Evolutionary conservation across 2,797 vertebrate species (phyloP).

Genomic region (Hylomyscus alleni): DNA sequence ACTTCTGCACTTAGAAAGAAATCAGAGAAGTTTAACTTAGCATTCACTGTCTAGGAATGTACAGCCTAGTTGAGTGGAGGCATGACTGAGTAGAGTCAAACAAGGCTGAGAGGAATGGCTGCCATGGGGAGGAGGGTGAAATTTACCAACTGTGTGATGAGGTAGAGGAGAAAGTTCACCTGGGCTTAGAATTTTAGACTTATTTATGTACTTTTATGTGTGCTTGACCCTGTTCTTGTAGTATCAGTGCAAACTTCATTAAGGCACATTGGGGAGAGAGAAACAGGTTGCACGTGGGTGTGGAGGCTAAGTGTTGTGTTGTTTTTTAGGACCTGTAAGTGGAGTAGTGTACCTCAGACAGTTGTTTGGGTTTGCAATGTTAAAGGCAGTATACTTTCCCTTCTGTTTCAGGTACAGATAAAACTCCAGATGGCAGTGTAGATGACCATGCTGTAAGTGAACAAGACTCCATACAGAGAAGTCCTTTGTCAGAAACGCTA

Average conservation of each 20-base stretch:
- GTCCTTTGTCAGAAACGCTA: conserved; percentile 88
- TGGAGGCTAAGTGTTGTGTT: neutral
- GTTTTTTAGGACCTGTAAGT: neutral
- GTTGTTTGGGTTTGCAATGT: conserved; percentile 1
- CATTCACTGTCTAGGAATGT: conserved; percentile 24
- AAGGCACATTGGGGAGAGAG: neutral
- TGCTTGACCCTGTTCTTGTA: neutral
- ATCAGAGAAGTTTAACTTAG: conserved; percentile 24
- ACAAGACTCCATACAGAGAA: conserved; percentile 88
- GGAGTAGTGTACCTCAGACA: neutral
- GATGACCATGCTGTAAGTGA: conserved; percentile 87
- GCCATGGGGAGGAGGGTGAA: neutral
- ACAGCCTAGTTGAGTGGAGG: neutral
- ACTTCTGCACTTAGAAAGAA: neutral
- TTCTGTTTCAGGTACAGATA: conserved; percentile 86
- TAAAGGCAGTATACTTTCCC: neutral
- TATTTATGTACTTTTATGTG: neutral
- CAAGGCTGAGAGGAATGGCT: neutral
- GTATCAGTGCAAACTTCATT: neutral
- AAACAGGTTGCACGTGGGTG: neutral
- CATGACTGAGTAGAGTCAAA: neutral
- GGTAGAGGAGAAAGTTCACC: neutral
- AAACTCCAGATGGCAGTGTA: conserved; percentile 83
- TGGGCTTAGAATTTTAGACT: neutral
- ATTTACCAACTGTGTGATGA: neutral